Base-by-base conservation (phyloP, 2,888 invertebrate genomes). In the Lepidonotus clava region DNA sequence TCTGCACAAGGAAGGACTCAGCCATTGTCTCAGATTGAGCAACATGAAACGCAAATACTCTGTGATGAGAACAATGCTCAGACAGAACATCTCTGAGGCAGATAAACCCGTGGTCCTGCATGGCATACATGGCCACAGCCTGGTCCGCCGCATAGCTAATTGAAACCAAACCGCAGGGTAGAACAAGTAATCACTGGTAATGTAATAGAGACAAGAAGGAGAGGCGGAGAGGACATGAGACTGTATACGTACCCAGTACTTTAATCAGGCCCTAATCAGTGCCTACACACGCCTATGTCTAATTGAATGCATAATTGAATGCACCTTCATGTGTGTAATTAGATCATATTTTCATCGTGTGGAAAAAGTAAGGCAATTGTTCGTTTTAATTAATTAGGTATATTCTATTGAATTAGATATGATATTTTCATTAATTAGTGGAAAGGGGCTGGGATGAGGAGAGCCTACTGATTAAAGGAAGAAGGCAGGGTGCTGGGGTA, bases 341-440 rank as follows among this genome's bases (percentile, higher is more conserved):
- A 71, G 71, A 71, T 71, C 71, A 71, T 38, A 71, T 71, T 71
- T 71, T 71, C 71, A 71, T 71, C 71, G 36, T 18, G 36, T n/a
- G 38, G 21, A 71, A 28, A 32, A 32, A 66, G 71, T 14, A n/a
- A 32, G 36, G 38, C 71, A 71, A 71, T 71, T 71, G 71, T 71
- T 34, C n/a, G 38, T 0, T 34, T 14, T 71, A 71, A 71, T 71
- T 71, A 71, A 71, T 71, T 71, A 71, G 71, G 71, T 71, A 71
- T 71, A 71, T 71, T 71, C 71, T 71, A 71, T 71, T 71, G 38
- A 71, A 71, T 71, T 71, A 71, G 71, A 71, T 71, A 71, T 71
- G 38, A 71, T 71, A 71, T 71, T 71, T 71, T 71, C 71, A 71
- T 71, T 71, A 71, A 71, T 71, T 71, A 71, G 71, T 18, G 36